Conservation (phyloP, 1,140 invertebrate species). For the Drosophila sturtevanti region DNA sequence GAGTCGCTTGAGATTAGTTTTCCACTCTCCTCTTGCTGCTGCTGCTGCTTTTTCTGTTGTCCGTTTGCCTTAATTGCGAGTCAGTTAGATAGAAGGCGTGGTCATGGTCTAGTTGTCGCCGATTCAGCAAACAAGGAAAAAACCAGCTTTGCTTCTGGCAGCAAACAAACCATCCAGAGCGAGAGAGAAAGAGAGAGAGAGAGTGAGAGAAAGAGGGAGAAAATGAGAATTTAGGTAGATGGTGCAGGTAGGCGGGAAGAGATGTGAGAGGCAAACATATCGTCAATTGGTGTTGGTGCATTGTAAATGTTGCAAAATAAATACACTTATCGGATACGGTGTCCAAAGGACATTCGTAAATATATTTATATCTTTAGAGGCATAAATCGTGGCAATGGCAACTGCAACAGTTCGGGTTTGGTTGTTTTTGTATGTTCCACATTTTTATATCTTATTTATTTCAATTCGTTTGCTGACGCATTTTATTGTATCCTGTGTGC, state of each 20-base stretch:
- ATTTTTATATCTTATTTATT: constrained; percentile 78
- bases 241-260: background rate
- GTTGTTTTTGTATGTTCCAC: constrained; percentile 19
- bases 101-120: constrained; percentile 49
- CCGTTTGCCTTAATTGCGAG: constrained; percentile 75
- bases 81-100: constrained; percentile 52
- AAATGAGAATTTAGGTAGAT: no score
- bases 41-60: constrained; percentile 13
- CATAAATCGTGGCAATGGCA: constrained; percentile 58
- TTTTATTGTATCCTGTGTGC: constrained; percentile 41
- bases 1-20: constrained; percentile 76
- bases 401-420: background rate
- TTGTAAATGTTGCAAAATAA: constrained; percentile 75
- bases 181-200: background rate
- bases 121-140: constrained; percentile 58
- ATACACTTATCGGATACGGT: constrained; percentile 69
- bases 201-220: background rate
- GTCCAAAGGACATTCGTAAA: constrained; percentile 62
- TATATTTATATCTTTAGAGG: constrained; percentile 54
- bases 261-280: background rate
- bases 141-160: constrained; percentile 1
- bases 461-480: constrained; percentile 69
- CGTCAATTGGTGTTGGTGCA: constrained; percentile 59
- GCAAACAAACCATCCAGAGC: background rate
- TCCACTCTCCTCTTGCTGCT: constrained; percentile 18